These are phyloP conservation scores for Fukomys damarensis DNA, from an alignment of 2,113 vertebrate species.

Conservation along the genomic window DNA sequence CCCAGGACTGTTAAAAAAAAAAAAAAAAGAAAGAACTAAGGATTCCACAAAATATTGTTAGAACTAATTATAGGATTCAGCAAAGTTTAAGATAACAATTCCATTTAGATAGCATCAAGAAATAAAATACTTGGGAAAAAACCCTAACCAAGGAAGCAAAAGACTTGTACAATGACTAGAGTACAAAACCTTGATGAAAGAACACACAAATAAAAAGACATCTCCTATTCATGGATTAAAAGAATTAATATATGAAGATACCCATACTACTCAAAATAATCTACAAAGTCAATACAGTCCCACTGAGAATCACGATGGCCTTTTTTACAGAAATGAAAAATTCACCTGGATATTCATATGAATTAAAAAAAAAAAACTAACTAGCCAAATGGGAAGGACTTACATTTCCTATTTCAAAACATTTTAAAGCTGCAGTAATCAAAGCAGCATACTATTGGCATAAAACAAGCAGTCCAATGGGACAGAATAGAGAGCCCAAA, in stretches of 20 bases:
- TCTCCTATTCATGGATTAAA: not conserved
- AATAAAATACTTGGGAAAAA: not conserved
- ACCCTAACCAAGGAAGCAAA: not conserved
- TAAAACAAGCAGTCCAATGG: not conserved
- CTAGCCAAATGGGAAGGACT: not conserved
- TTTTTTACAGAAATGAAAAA: not conserved
- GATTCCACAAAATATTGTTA: not conserved
- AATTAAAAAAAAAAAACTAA: not conserved
- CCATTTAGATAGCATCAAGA: not conserved
- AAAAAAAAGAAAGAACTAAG: not conserved
- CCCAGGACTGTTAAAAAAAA: not conserved
- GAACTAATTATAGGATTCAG: not conserved
- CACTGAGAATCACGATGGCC: not conserved
- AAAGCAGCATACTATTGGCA: not conserved
- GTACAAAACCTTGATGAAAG: not conserved
- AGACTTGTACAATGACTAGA: not conserved
- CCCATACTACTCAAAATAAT: not conserved
- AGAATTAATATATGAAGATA: not conserved
- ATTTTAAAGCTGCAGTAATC: not conserved
- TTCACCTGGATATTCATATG: not conserved
- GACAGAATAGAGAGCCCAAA: not conserved
- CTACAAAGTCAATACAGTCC: not conserved
- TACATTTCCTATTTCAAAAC: not conserved
- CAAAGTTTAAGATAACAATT: not conserved
- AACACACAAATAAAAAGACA: not conserved